Percentiles rank a stretch among this genome's conserved stretches.
Evolutionary conservation across 2,113 vertebrate genomes (phyloP).

Genomic region (Grammomys surdaster): DNA sequence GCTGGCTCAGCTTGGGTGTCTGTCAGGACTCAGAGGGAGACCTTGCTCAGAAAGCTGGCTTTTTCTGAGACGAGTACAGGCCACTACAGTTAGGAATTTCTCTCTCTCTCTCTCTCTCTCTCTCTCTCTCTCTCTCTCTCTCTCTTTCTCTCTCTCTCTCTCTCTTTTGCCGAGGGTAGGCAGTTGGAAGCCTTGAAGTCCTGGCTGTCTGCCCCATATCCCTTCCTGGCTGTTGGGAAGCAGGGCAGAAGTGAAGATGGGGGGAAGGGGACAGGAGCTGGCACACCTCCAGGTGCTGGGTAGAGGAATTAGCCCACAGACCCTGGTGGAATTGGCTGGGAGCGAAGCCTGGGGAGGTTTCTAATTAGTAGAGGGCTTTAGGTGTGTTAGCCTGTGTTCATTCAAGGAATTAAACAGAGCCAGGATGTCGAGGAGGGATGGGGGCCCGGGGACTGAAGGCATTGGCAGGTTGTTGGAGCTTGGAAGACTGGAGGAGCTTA

Average conservation of each 20-base stretch:
- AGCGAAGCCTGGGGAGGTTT: conserved; percentile 61
- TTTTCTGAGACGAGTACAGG: conserved; percentile 64
- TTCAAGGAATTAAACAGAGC: conserved; percentile 50
- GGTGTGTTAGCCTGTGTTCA: conserved; percentile 65
- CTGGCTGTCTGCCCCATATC: conserved; percentile 70
- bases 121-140: neutral
- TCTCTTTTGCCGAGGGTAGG: neutral
- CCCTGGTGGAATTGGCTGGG: conserved; percentile 39
- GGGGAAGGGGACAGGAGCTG: conserved; percentile 60
- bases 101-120: neutral
- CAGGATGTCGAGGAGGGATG: neutral
- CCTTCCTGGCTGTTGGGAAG: conserved; percentile 77
- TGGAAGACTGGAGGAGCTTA: neutral
- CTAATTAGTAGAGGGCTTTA: conserved; percentile 65
- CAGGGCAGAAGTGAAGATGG: conserved; percentile 63
- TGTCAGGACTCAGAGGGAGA: conserved; percentile 66
- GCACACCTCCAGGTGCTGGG: conserved; percentile 46
- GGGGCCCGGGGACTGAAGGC: neutral
- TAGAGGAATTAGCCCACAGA: conserved; percentile 59
- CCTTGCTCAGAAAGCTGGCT: conserved; percentile 66
- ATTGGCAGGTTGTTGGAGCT: neutral
- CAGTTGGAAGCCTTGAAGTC: conserved; percentile 66
- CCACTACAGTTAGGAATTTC: conserved; percentile 64
- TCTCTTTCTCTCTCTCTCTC: neutral
- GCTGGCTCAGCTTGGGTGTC: conserved; percentile 69